Evolutionary conservation across 2,113 vertebrate species (phyloP), one percentile per base, ranked within the genome.

Genomic region (Trematomus loennbergii): DNA sequence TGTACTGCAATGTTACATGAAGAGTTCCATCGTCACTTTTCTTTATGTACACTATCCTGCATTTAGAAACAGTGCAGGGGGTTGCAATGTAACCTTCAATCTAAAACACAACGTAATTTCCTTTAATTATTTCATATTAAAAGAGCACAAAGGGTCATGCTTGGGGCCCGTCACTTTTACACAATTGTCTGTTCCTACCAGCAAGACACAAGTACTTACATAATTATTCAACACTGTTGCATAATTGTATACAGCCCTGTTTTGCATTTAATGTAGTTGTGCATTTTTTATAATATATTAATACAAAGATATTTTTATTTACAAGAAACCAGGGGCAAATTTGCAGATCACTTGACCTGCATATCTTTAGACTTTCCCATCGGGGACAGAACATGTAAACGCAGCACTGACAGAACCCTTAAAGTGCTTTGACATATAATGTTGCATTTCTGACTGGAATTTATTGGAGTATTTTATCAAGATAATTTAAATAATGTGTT

Each of bases 301-400:
- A 52, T 10, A 57, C 6, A 22, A 7, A 25, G 33, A 46, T 49
- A 13, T 29, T 58, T 45, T 8, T 25, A 16, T 61, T 76, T 20
- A 20, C 3, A 25, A 45, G 46, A 53, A 43, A 49, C n/a, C 7
- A 10, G 5, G 33, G 10, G 9, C 33, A 29, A 18, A n/a, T 53
- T 43, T 43, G 29, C 46, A 52, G 25, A 3, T 58, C 58, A 68
- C 10, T 53, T 78, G 58, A 64, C 8, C 12, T 61, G 40, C 18
- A 25, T 43, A 13, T 71, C 16, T 64, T 40, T 40, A 40, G 36
- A 40, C 5, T 40, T 5, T 40, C 49, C 62, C 43, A 55, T 2
- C 8, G 46, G 62, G 73, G n/a, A 12, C 45, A 13, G 20, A 54
- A 50, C 40, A 78, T 43, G 36, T 68, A n/a, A 59, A 59, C 57